phyloP scores from a whole-genome alignment of 92 coral and sea anemone species.

The Phymanthus crucifer region DNA sequence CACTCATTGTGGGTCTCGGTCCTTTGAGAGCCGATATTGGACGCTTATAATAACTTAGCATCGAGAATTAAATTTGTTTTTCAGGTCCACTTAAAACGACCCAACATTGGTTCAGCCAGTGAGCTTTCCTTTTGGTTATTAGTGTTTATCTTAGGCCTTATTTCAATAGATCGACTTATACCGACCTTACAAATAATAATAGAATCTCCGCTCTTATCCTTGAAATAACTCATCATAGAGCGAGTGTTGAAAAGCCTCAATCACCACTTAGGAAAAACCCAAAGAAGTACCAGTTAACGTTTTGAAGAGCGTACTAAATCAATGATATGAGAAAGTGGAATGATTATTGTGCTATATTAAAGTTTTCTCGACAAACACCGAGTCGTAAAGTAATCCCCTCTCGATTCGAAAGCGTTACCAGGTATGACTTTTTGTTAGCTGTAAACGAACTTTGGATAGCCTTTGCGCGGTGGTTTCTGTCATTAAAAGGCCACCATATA shows the following conservation, averaged over 20 bases:
- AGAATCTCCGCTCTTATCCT: constrained; percentile 13
- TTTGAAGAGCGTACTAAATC: background rate
- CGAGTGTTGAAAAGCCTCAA: constrained; percentile 16
- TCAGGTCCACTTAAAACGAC: background rate
- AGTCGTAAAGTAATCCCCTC: background rate
- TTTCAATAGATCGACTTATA: constrained; percentile 8
- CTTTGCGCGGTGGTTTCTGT: constrained; percentile 13
- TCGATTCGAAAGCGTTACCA: background rate
- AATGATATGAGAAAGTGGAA: background rate
- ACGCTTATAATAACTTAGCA: constrained; percentile 4
- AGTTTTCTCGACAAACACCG: constrained; percentile 13
- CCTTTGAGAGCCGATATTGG: constrained; percentile 49
- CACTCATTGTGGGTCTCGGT: constrained; percentile 56
- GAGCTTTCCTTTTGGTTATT: background rate
- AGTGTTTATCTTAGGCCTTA: constrained; percentile 7
- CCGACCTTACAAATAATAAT: constrained; percentile 8
- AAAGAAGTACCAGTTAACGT: background rate
- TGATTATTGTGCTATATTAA: background rate
- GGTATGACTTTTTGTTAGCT: background rate
- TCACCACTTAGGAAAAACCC: constrained; percentile 9
- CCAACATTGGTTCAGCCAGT: background rate
- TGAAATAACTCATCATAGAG: constrained; percentile 14
- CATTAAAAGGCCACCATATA: constrained; percentile 27
- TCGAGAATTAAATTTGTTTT: background rate
- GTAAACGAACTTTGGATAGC: constrained; percentile 1